Percentiles rank a stretch among this genome's conserved stretches.
phyloP scores from a whole-genome alignment of 2,113 vertebrate genomes.

The Entosphenus tridentatus region DNA sequence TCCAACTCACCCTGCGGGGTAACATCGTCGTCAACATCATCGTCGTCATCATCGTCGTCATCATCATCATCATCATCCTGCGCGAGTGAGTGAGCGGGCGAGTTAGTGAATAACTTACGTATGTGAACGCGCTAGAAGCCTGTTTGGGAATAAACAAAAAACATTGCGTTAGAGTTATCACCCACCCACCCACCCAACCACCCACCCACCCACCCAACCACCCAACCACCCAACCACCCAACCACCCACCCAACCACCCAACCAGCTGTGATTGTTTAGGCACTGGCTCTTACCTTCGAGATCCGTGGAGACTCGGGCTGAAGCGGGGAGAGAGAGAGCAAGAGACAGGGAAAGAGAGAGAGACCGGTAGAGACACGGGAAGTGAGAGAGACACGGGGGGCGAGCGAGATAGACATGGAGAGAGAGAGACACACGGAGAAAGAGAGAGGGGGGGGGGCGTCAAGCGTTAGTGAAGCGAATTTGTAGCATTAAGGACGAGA shows the following conservation, averaged over 20 bases:
- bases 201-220: neutral
- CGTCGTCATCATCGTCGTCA: too few species aligned
- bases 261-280: neutral
- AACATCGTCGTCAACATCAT: too few species aligned
- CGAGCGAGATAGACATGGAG: neutral
- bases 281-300: neutral
- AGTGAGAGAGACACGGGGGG: neutral
- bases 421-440: neutral
- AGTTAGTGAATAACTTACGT: too few species aligned
- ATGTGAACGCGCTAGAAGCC: too few species aligned
- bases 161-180: too few species aligned
- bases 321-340: constrained; percentile 11
- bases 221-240: neutral
- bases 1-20: constrained; percentile 1
- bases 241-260: neutral
- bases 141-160: too few species aligned
- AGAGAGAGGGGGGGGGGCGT: neutral
- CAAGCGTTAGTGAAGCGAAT: too few species aligned
- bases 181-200: neutral
- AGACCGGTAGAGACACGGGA: constrained; percentile 8
- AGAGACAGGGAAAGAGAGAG: neutral
- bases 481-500: too few species aligned
- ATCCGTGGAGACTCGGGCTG: constrained; percentile 17
- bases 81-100: too few species aligned
- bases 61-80: too few species aligned